Conservation (phyloP, 2,888 invertebrate genomes). For the Luperina testacea region DNA sequence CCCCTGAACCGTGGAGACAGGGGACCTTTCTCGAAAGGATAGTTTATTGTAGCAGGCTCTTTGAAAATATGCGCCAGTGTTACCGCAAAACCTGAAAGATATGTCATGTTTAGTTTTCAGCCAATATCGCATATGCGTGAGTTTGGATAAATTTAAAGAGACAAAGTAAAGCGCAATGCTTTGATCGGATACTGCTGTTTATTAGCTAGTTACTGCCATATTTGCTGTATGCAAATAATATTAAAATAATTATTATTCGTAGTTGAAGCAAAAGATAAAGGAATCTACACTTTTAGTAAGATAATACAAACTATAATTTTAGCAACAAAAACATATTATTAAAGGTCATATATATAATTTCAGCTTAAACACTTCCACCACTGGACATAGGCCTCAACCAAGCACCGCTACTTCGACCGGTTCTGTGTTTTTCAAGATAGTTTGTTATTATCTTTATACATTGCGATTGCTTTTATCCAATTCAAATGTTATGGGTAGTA, state of each 20-base stretch:
- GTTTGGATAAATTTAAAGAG: not conserved
- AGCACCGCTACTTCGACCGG: not conserved
- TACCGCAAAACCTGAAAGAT: slow-evolving; percentile 93
- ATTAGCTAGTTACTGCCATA: not conserved
- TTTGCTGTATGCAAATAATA: not conserved
- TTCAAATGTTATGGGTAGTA: slow-evolving; percentile 28
- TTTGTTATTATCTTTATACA: slow-evolving; percentile 5
- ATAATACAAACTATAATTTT: not conserved
- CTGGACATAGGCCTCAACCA: not conserved
- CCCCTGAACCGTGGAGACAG: slow-evolving; percentile 99
- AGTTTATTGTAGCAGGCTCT: slow-evolving; percentile 99
- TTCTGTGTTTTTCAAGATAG: not conserved
- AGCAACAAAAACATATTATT: not conserved
- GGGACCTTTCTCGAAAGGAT: slow-evolving; percentile 99
- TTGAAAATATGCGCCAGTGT: slow-evolving; percentile 92
- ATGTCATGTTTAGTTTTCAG: not conserved
- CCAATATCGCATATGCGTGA: not conserved
- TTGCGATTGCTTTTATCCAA: slow-evolving; percentile 27
- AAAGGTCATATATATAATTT: not conserved
- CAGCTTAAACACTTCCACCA: too few species aligned
- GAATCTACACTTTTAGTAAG: not conserved
- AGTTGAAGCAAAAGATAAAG: not conserved
- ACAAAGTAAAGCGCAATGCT: not conserved
- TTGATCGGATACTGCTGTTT: not conserved
- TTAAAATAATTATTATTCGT: not conserved